Evolutionary conservation across 2,797 vertebrate species (phyloP), one percentile per base, ranked within the genome.

Genomic region (Siniperca obscura): DNA sequence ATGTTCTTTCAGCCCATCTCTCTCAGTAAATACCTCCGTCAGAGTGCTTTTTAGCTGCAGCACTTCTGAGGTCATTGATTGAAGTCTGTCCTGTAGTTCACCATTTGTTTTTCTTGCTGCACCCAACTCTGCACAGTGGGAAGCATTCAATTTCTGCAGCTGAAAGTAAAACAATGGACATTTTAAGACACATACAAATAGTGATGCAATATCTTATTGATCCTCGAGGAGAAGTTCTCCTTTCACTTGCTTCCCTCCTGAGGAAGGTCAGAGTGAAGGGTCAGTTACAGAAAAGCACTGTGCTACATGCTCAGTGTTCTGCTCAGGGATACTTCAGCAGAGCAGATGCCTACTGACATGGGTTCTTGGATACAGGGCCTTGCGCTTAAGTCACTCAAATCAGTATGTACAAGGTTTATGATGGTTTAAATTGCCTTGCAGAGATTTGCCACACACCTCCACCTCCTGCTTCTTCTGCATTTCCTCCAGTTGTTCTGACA

Each of bases 1-100:
- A 83, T 95, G 89, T 79, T 95, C 92, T 83, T 87, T 93, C 40
- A 96, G 89, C 7, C 65, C 78, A 50, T 96, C 93, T 89, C 90
- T 94, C 84, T 96, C 94, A 13, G 90, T 73, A 60, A 88, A 90
- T 40, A 88, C 75, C 73, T 93, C 93, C 82, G 81, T 80, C 70
- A 95, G 65, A 68, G 86, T 78, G 71, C 76, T 90, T 83, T 90
- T 94, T 30, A 95, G 86, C 76, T 78, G 90, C 80, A 91, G 85
- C 80, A 91, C 74, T 85, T 96, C 94, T 48, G 92, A 90, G 52
- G 89, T 88, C 78, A 86, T 68, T 38, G 89, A 89, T 40, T 90
- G 81, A 76, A 94, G 86, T 80, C 72, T 83, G 73, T 90, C 85
- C 88, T 95, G 90, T 61, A 95, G 92, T 66, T 95, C 91, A 59